Evolutionary conservation across 1,140 invertebrate genomes (phyloP).

Genomic region (Xylocopa sonorina): DNA sequence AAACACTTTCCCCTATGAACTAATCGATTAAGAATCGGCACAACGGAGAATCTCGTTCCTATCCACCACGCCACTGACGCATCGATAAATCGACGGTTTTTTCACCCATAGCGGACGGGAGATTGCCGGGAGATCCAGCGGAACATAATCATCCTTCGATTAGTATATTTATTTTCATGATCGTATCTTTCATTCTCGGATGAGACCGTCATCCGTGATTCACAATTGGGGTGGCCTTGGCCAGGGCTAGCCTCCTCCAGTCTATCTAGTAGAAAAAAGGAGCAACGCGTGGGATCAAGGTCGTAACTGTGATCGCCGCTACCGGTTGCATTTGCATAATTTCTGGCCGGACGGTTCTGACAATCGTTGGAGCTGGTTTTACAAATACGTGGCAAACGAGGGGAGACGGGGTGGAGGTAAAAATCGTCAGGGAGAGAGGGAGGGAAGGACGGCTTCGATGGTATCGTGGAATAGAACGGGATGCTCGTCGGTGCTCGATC

Average conservation of each 20-base stretch:
- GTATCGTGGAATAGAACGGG: background rate
- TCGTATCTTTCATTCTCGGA: too few species aligned
- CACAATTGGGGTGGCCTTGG: conserved; percentile 23
- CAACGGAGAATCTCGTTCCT: conserved; percentile 16
- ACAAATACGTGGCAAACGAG: background rate
- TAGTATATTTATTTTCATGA: background rate
- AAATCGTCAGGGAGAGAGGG: background rate
- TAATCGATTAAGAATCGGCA: conserved; percentile 62
- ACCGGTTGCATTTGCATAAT: conserved; percentile 51
- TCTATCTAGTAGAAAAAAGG: background rate
- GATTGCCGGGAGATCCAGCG: background rate
- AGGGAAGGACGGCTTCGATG: background rate
- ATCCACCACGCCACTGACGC: conserved; percentile 15
- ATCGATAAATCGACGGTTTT: background rate
- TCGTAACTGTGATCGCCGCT: background rate
- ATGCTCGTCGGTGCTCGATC: conserved; percentile 24
- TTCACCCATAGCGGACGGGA: background rate
- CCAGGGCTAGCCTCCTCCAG: background rate
- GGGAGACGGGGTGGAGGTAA: background rate
- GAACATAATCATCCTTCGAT: too few species aligned
- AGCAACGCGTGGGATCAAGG: conserved; percentile 16
- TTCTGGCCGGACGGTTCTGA: conserved; percentile 7
- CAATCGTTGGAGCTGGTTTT: too few species aligned
- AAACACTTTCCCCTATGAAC: conserved; percentile 51
- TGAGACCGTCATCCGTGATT: background rate